Evolutionary conservation across 2,113 vertebrate species (phyloP).

Genomic region (Cynopterus brachyotis): DNA sequence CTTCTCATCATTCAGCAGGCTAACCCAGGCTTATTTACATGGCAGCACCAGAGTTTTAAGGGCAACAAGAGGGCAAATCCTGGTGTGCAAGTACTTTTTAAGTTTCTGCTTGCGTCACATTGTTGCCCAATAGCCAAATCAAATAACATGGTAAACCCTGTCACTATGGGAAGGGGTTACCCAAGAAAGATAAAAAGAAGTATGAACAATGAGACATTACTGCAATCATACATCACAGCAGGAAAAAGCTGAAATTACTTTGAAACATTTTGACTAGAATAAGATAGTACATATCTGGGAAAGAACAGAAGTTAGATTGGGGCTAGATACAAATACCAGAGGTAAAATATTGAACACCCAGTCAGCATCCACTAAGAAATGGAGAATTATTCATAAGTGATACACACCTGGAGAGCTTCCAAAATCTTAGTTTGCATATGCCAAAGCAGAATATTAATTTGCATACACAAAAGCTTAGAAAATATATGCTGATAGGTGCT

Average conservation of each 20-base stretch:
- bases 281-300: neutral
- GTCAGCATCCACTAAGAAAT: neutral
- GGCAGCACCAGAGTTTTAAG: neutral
- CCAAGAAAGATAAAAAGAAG: neutral
- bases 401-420: neutral
- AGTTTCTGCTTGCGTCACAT: neutral
- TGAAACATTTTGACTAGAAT: neutral
- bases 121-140: neutral
- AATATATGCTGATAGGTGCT: neutral
- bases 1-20: neutral
- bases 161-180: neutral
- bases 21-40: neutral
- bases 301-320: neutral
- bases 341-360: neutral
- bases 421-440: neutral
- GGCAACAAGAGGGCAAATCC: neutral
- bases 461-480: neutral
- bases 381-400: neutral
- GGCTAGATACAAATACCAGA: neutral
- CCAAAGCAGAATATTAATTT: neutral
- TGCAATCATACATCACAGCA: neutral
- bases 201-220: neutral
- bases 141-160: neutral
- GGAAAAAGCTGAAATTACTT: neutral
- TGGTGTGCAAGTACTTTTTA: neutral